Evolutionary conservation across 2,797 vertebrate genomes (phyloP).

Genomic region (Clamator glandarius): DNA sequence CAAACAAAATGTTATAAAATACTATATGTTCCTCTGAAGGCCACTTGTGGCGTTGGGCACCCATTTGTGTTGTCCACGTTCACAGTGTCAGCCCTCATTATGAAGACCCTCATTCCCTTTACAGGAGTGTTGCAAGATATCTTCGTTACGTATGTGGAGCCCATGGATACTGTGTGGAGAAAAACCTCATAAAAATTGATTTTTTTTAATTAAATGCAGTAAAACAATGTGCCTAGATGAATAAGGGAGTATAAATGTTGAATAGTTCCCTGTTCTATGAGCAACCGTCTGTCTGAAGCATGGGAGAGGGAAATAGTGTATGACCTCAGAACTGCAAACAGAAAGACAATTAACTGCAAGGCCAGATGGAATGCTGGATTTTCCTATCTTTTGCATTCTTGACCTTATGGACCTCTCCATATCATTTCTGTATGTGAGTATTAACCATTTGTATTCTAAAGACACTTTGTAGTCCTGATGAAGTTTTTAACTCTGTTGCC

Average conservation of each 20-base stretch:
- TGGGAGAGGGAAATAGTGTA: not conserved
- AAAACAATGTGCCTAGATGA: not conserved
- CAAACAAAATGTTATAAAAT: not conserved
- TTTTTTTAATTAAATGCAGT: not conserved
- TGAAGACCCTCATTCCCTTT: not conserved
- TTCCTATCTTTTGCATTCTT: slow-evolving; percentile 25
- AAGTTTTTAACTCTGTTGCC: not conserved
- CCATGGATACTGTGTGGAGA: not conserved
- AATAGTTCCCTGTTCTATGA: not conserved
- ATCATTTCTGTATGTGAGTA: not conserved
- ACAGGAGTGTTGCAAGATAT: not conserved
- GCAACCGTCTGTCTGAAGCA: not conserved
- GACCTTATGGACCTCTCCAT: not conserved
- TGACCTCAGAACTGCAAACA: not conserved
- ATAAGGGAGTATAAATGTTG: not conserved
- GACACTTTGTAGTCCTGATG: not conserved
- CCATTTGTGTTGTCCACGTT: not conserved
- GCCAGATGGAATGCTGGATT: not conserved
- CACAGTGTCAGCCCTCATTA: not conserved
- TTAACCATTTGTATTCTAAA: not conserved
- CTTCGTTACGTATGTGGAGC: not conserved
- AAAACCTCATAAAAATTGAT: slow-evolving; percentile 19
- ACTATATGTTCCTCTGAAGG: not conserved
- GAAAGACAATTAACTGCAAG: not conserved
- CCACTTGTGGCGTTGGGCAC: not conserved